phyloP scores from a whole-genome alignment of 2,888 invertebrate species.

The Endotricha flammealis region DNA sequence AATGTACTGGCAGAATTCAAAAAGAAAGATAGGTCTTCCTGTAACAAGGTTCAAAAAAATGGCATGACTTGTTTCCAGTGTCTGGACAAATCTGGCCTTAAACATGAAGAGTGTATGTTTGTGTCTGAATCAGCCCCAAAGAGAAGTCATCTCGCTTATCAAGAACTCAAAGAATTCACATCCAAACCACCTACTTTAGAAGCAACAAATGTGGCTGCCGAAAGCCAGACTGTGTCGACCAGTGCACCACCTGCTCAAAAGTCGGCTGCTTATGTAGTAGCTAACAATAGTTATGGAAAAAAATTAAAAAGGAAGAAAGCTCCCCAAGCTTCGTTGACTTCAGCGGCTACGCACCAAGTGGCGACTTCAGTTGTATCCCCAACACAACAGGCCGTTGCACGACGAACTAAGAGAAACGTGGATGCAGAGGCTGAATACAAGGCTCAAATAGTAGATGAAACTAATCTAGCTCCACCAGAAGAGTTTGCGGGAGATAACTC shows the following conservation, averaged over 20 bases:
- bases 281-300: slow-evolving; percentile 52
- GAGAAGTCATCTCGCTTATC: slow-evolving; percentile 81
- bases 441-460: slow-evolving; percentile 50
- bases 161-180: slow-evolving; percentile 80
- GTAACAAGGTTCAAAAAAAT: slow-evolving; percentile 84
- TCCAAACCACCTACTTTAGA: slow-evolving; percentile 61
- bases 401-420: slow-evolving; percentile 54
- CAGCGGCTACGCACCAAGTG: slow-evolving; percentile 42
- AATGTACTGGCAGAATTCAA: slow-evolving; percentile 85
- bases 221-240: slow-evolving; percentile 60
- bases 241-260: slow-evolving; percentile 49
- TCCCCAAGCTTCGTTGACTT: slow-evolving; percentile 32
- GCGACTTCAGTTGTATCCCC: slow-evolving; percentile 27
- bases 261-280: slow-evolving; percentile 61
- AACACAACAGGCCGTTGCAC: slow-evolving; percentile 18
- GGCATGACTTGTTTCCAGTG: slow-evolving; percentile 89
- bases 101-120: slow-evolving; percentile 89
- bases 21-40: slow-evolving; percentile 83
- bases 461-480: slow-evolving; percentile 63
- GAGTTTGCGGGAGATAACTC: slow-evolving; percentile 76
- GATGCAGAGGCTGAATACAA: slow-evolving; percentile 49
- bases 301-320: slow-evolving; percentile 66
- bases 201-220: slow-evolving; percentile 51
- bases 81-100: slow-evolving; percentile 81
- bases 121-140: slow-evolving; percentile 83